Conservation (phyloP, 2,113 vertebrate species). For the Chrysemys picta region DNA sequence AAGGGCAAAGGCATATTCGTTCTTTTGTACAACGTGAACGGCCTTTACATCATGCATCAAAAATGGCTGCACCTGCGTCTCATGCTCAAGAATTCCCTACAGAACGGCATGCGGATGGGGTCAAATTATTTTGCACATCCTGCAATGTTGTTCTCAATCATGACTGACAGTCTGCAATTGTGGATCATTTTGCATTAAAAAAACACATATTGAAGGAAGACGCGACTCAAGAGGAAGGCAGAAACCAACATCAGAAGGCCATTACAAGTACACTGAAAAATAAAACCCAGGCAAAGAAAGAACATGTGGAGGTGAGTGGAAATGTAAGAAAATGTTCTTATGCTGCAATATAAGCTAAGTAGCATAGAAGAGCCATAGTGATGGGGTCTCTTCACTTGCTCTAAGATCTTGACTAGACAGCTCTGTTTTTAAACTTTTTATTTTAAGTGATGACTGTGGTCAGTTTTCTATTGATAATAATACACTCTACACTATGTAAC, state of each 20-base stretch:
- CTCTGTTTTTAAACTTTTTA: no score
- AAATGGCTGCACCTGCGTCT: neutral
- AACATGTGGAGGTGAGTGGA: neutral
- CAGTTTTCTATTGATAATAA: neutral
- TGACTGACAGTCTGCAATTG: neutral
- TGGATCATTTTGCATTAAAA: neutral
- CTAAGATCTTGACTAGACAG: no score
- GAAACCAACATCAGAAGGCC: neutral
- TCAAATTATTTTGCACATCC: neutral
- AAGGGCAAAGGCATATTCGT: neutral
- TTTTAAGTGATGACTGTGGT: neutral
- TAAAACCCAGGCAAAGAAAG: neutral
- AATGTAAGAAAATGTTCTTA: neutral
- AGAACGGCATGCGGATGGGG: neutral
- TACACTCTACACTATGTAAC: neutral
- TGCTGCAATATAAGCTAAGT: neutral
- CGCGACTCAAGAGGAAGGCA: neutral
- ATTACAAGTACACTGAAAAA: neutral
- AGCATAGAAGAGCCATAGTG: neutral
- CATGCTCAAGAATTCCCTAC: neutral
- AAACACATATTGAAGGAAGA: neutral
- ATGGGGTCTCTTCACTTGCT: neutral
- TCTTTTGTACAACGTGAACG: neutral
- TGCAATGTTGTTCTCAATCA: neutral
- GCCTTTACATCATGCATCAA: neutral